Base-by-base conservation (phyloP, 1,140 invertebrate genomes). In the Trachymyrmex cornetzi region DNA sequence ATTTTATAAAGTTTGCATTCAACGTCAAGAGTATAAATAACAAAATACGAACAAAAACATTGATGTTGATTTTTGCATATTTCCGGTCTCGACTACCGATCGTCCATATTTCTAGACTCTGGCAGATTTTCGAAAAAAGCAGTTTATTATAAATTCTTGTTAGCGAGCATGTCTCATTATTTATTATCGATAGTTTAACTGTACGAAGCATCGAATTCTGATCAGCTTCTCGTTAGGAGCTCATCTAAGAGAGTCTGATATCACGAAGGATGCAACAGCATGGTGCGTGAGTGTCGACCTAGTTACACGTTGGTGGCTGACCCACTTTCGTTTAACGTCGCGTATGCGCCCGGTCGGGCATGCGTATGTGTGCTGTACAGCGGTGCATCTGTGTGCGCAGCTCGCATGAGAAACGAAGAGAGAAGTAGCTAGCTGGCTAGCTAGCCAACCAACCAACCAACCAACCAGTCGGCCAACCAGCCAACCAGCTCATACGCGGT, bases 261-360 rank as follows among this genome's bases (percentile, higher is more conserved):
- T 85, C 22, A 19, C 61, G 53, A 79, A 85, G 34, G 55, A 48
- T n/a, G 74, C 22, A 86, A 48, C 75, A 59, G 69, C 5, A 22
- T 16, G 55, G 1, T 16, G 22, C 30, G 63, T 27, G 57, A 81
- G 66, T 66, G 61, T 27, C 55, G 66, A 87, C 74, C 64, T 53
- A 63, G 84, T 84, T 87, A 89, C 90, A 91, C 91, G 89, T 87
- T 74, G 80, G 48, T 30, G 63, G 82, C 44, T 92, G 93, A 94
- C 93, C 93, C 81, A 93, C 80, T 94, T 85, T n/a, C 64, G 85
- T 53, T 87, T 82, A 69, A 75, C 63, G 72, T 66, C 86, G 50
- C 63, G 86, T 88, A 79, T 86, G 77, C 64, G 82, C 79, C 57
- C 59, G 71, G 38, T 24, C 24, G 53, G 34, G 24, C 24, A 61